Evolutionary conservation across 2,797 vertebrate genomes (phyloP).

Genomic region (Aulostomus chinensis): DNA sequence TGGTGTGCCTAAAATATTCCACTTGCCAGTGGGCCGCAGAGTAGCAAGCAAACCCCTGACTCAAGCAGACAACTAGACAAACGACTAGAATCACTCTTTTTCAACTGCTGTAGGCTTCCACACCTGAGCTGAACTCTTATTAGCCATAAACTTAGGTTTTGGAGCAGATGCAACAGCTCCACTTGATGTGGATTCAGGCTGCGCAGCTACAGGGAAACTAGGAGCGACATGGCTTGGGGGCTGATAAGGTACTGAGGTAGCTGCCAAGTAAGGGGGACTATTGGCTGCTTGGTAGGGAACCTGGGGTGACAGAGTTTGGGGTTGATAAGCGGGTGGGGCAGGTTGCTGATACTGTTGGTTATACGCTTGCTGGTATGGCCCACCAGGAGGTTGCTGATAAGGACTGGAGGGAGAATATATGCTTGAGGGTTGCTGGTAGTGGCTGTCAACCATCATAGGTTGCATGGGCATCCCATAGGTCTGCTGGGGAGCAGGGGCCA

Average conservation of each 20-base stretch:
- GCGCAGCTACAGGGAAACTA: slow-evolving; percentile 78
- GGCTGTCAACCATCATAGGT: slow-evolving; percentile 68
- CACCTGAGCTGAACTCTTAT: slow-evolving; percentile 93
- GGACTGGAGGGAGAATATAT: slow-evolving; percentile 57
- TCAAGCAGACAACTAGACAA: slow-evolving; percentile 60
- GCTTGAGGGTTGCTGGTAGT: slow-evolving; percentile 75
- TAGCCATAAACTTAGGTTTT: slow-evolving; percentile 95
- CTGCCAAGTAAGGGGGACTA: slow-evolving; percentile 72
- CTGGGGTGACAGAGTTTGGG: slow-evolving; percentile 58
- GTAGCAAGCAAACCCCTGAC: slow-evolving; percentile 28
- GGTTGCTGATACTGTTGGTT: slow-evolving; percentile 74
- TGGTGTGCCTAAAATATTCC: slow-evolving; percentile 23
- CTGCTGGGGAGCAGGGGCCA: slow-evolving; percentile 68
- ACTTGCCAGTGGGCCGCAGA: slow-evolving; percentile 20
- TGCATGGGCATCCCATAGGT: slow-evolving; percentile 79
- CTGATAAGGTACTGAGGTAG: slow-evolving; percentile 70
- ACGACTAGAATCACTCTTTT: slow-evolving; percentile 79
- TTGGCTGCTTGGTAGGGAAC: slow-evolving; percentile 62
- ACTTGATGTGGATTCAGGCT: slow-evolving; percentile 80
- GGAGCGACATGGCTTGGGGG: slow-evolving; percentile 67
- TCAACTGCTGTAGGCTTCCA: slow-evolving; percentile 90
- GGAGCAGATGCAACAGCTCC: slow-evolving; percentile 80
- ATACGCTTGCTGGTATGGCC: slow-evolving; percentile 67
- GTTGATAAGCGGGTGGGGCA: slow-evolving; percentile 64
- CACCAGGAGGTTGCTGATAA: slow-evolving; percentile 64